These are phyloP conservation scores for Itoplectis maculator DNA, from an alignment of 2,888 invertebrate genomes.

Conservation along the genomic window DNA sequence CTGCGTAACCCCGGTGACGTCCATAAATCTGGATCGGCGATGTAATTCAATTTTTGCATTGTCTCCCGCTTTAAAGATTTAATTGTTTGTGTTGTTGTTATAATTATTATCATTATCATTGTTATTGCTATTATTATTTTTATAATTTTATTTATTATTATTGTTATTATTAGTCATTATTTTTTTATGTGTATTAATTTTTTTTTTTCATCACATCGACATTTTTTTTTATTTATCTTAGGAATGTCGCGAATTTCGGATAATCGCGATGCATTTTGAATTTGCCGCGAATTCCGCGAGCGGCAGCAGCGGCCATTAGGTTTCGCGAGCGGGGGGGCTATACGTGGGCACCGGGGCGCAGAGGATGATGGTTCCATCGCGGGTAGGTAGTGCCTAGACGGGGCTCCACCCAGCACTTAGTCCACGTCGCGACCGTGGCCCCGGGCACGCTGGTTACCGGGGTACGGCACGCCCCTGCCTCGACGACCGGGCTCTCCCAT, in stretches of 20 bases:
- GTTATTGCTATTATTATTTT: neutral
- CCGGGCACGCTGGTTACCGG: constrained; percentile 87
- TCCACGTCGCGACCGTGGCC: constrained; percentile 85
- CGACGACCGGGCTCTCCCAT: constrained; percentile 84
- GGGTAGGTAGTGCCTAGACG: constrained; percentile 84
- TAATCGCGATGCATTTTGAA: constrained; percentile 55
- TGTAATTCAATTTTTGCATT: constrained; percentile 7
- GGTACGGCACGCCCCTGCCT: constrained; percentile 86
- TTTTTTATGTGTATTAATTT: neutral
- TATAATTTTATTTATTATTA: neutral
- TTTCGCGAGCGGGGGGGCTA: constrained; percentile 72
- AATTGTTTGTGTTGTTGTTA: neutral
- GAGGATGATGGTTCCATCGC: constrained; percentile 83
- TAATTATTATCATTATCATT: no score
- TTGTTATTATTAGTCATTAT: neutral
- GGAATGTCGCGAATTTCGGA: constrained; percentile 27
- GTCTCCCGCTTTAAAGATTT: neutral
- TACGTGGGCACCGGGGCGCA: constrained; percentile 68
- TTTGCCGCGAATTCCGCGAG: constrained; percentile 55
- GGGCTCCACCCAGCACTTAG: constrained; percentile 86
- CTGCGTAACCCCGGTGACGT: constrained; percentile 1
- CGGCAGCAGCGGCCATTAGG: constrained; percentile 80
- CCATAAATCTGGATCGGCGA: constrained; percentile 1
- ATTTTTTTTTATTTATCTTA: neutral
- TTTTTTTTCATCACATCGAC: no score